Percentiles rank a stretch among this genome's conserved stretches.
Evolutionary conservation across 2,797 vertebrate genomes (phyloP).

Genomic region (Galaxias olidus): DNA sequence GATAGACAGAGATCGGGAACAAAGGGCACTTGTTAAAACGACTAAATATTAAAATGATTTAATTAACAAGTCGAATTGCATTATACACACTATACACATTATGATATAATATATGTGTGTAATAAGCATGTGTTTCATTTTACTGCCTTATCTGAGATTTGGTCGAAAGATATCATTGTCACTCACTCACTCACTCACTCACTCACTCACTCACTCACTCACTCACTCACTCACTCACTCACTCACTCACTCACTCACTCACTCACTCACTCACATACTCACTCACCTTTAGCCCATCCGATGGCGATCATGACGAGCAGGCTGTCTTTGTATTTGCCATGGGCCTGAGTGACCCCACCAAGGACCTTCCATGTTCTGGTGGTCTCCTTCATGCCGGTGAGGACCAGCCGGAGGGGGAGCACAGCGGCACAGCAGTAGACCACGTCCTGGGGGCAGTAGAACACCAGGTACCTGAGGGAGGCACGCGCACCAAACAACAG

Average conservation of each 20-base stretch:
- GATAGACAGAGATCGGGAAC: too few species aligned
- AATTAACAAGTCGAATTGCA: too few species aligned
- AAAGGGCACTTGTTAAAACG: too few species aligned
- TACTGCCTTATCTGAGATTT: too few species aligned
- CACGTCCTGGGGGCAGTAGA: conserved; percentile 89
- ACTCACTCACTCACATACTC: neutral
- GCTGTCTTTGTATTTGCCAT: conserved; percentile 84
- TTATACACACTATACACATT: too few species aligned
- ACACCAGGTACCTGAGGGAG: conserved; percentile 87
- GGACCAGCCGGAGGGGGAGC: conserved; percentile 83
- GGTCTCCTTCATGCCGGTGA: conserved; percentile 93
- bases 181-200: neutral
- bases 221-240: neutral
- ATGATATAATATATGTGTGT: too few species aligned
- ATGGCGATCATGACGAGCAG: conserved; percentile 91
- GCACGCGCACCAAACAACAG: neutral
- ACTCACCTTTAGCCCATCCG: conserved; percentile 94
- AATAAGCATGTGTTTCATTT: too few species aligned
- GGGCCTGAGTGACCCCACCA: conserved; percentile 83
- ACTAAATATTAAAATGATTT: too few species aligned
- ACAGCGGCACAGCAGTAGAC: conserved; percentile 77
- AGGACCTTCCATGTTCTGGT: conserved; percentile 95
- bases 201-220: neutral
- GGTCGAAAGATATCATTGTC: too few species aligned
- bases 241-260: neutral